Conservation (phyloP, 30 jellyfish, hydroid and myxozoan species). For the Aurelia coerulea region DNA sequence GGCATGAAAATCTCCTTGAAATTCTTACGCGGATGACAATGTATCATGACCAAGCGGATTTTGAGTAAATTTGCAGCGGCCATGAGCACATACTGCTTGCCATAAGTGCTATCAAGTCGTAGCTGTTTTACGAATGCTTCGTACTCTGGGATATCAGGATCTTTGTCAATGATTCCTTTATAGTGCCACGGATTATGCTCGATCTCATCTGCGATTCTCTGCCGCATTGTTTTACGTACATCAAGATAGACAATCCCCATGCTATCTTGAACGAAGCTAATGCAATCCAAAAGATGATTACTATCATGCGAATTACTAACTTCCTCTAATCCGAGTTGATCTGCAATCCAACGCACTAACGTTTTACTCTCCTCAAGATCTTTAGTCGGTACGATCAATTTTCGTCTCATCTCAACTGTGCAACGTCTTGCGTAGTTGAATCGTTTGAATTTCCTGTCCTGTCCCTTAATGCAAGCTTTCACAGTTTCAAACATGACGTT, state of each 20-base stretch:
- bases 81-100: constrained; percentile 77
- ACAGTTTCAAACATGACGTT: constrained; percentile 88
- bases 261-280: constrained; percentile 54
- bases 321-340: constrained; percentile 78
- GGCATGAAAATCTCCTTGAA: constrained; percentile 81
- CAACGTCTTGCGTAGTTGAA: constrained; percentile 79
- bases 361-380: constrained; percentile 67
- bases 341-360: constrained; percentile 81
- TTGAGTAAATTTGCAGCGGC: constrained; percentile 82
- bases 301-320: constrained; percentile 66
- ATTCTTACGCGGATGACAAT: constrained; percentile 74
- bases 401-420: constrained; percentile 21
- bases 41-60: constrained; percentile 80
- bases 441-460: constrained; percentile 63
- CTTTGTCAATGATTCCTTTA: constrained; percentile 79
- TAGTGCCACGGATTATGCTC: constrained; percentile 72
- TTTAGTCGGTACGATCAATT: constrained; percentile 41
- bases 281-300: constrained; percentile 75
- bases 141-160: constrained; percentile 64
- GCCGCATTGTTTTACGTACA: constrained; percentile 69
- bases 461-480: constrained; percentile 81
- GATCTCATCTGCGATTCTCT: constrained; percentile 73
- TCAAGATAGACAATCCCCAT: constrained; percentile 65
- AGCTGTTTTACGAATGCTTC: constrained; percentile 60
- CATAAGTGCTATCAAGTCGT: constrained; percentile 66